Conservation (phyloP, 2,797 vertebrate species). For the Pagetopsis macropterus region DNA sequence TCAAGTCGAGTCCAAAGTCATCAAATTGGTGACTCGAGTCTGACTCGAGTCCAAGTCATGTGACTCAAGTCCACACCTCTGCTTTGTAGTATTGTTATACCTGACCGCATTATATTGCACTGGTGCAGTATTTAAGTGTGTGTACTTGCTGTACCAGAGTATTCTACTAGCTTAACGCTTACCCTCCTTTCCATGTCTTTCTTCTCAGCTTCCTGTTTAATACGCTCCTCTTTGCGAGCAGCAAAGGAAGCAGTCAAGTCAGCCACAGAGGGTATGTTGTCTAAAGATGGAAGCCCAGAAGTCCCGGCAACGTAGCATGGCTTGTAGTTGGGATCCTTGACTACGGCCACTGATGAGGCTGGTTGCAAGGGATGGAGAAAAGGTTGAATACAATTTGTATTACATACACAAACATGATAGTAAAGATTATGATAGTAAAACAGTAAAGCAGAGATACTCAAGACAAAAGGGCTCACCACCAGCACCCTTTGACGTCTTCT, state of each 20-base stretch:
- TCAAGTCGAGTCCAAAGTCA: too few relatives aligned
- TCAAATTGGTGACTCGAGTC: too few relatives aligned
- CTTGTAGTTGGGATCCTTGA: slow-evolving; percentile 82
- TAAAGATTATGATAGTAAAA: not conserved
- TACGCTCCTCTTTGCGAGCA: slow-evolving; percentile 83
- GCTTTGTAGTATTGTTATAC: not conserved
- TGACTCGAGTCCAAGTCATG: too few relatives aligned
- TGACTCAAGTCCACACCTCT: too few relatives aligned
- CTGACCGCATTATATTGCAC: not conserved
- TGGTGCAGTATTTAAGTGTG: not conserved
- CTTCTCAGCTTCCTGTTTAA: slow-evolving; percentile 86
- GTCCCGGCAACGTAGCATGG: slow-evolving; percentile 76
- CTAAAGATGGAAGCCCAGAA: slow-evolving; percentile 82
- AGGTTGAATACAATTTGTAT: not conserved
- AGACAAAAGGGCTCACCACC: slow-evolving; percentile 80
- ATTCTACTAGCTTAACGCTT: slow-evolving; percentile 23
- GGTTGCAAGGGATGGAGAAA: slow-evolving; percentile 20
- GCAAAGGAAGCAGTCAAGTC: slow-evolving; percentile 80
- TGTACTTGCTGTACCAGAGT: too few relatives aligned
- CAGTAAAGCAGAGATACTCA: not conserved
- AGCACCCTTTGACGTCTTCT: slow-evolving; percentile 92
- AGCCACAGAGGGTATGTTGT: slow-evolving; percentile 85
- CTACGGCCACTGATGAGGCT: slow-evolving; percentile 76
- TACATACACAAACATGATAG: not conserved
- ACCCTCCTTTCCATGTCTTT: slow-evolving; percentile 85